These are phyloP conservation scores for Eospalax fontanierii DNA, from an alignment of 2,797 vertebrate species.

Conservation along the genomic window DNA sequence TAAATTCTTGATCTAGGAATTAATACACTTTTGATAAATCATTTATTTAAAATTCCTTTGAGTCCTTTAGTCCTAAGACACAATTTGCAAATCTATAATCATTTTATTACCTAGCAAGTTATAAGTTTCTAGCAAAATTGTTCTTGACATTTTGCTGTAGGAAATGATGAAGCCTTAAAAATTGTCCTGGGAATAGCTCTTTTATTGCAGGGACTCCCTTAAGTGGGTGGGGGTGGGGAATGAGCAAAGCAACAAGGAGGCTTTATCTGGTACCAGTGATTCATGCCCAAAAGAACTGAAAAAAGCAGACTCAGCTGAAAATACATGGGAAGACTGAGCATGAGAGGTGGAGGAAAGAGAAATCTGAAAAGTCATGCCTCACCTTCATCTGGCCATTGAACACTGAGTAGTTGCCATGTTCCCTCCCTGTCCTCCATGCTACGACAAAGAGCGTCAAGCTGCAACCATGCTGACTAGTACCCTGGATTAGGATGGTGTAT, in stretches of 20 bases:
- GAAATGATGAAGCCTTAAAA: constrained; percentile 60
- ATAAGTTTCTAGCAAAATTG: constrained; percentile 60
- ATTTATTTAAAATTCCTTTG: constrained; percentile 77
- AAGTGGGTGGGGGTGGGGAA: fast-evolving
- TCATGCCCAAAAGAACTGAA: background rate
- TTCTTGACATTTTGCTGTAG: constrained; percentile 68
- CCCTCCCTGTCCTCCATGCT: background rate
- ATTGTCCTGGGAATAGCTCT: constrained; percentile 17
- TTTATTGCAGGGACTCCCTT: background rate
- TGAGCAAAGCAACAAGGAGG: background rate
- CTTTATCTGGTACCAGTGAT: background rate
- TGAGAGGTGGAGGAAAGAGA: constrained; percentile 20
- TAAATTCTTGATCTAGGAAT: constrained; percentile 37
- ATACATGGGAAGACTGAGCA: background rate
- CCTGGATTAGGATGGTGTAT: background rate
- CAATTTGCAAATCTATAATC: constrained; percentile 72
- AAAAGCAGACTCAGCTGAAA: constrained; percentile 16
- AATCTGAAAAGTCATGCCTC: background rate
- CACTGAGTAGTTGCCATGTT: background rate
- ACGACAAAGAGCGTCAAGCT: background rate
- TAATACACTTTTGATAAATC: constrained; percentile 73
- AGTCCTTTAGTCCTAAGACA: constrained; percentile 64
- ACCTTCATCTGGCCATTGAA: background rate
- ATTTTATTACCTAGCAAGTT: constrained; percentile 75
- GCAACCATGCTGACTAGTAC: background rate